Conservation (phyloP, 64 coral and sea anemone species). For the Hydrozoanthus tunicans region DNA sequence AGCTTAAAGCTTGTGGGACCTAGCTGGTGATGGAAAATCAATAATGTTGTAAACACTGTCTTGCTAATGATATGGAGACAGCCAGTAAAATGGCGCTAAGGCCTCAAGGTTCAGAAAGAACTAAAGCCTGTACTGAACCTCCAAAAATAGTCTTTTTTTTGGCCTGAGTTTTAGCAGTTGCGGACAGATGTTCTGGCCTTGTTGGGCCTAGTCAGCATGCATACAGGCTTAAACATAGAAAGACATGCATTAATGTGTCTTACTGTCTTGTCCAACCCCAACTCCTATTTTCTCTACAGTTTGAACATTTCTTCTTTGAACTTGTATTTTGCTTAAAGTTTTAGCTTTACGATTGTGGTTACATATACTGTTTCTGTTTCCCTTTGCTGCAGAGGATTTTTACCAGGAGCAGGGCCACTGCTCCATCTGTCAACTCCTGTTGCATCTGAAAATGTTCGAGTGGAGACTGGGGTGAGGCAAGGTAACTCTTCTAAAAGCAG, state of each 20-base stretch:
- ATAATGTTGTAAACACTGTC: no score
- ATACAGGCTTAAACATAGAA: no score
- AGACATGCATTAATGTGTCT: not conserved
- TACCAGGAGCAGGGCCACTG: conserved; percentile 92
- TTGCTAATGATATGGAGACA: no score
- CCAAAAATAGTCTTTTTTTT: conserved; percentile 6
- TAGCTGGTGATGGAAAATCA: no score
- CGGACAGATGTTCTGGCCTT: no score
- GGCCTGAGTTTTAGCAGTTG: not conserved
- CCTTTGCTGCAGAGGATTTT: conserved; percentile 73
- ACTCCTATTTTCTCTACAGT: no score
- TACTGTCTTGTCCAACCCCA: not conserved
- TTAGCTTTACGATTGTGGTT: not conserved
- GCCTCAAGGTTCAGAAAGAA: no score
- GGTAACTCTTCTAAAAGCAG: conserved; percentile 27
- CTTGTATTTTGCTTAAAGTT: not conserved
- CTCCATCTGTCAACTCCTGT: conserved; percentile 79
- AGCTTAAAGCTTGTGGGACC: no score
- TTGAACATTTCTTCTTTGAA: no score
- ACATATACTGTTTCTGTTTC: not conserved
- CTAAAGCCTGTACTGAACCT: not conserved
- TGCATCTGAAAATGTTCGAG: conserved; percentile 72
- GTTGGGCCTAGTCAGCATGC: no score
- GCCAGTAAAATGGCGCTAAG: no score
- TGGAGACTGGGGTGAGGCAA: conserved; percentile 95